A percentile compares a stretch with the other conserved stretches of the same genome.
These are phyloP conservation scores for Melikaiella ostensackeni DNA, from an alignment of 2,888 invertebrate species.

Conservation along the genomic window DNA sequence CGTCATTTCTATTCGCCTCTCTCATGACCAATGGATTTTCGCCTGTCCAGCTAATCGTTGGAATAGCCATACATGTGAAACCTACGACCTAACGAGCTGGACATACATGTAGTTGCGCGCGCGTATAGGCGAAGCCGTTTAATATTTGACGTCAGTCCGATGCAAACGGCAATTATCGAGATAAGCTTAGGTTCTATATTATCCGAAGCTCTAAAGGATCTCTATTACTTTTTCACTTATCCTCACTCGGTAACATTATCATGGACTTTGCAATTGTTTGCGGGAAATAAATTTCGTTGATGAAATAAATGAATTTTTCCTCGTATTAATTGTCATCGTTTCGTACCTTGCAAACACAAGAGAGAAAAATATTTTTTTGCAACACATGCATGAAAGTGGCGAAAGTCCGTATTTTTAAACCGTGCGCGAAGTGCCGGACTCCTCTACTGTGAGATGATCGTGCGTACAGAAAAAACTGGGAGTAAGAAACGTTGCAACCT, in stretches of 20 bases:
- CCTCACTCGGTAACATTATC: constrained; percentile 47
- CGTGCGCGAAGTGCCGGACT: no score
- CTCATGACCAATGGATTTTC: constrained; percentile 62
- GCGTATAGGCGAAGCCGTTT: constrained; percentile 58
- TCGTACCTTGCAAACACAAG: not conserved
- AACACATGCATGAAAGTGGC: no score
- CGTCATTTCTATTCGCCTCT: constrained; percentile 7
- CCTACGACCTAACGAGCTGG: constrained; percentile 57
- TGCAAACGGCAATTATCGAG: constrained; percentile 70
- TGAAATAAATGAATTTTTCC: not conserved
- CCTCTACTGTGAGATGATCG: no score
- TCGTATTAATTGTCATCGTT: not conserved
- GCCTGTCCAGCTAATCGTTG: constrained; percentile 62
- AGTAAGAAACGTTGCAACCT: no score
- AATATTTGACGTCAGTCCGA: constrained; percentile 66
- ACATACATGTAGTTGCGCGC: constrained; percentile 44
- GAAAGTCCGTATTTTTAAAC: no score
- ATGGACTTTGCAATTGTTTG: not conserved
- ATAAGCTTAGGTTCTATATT: constrained; percentile 64
- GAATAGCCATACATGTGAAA: constrained; percentile 56
- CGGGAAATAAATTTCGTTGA: not conserved
- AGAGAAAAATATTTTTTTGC: not conserved
- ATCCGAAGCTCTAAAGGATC: constrained; percentile 60
- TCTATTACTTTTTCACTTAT: constrained; percentile 54
- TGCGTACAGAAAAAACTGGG: no score